Conservation (phyloP, 2,797 vertebrate species). For the Chromobotia macracanthus region DNA sequence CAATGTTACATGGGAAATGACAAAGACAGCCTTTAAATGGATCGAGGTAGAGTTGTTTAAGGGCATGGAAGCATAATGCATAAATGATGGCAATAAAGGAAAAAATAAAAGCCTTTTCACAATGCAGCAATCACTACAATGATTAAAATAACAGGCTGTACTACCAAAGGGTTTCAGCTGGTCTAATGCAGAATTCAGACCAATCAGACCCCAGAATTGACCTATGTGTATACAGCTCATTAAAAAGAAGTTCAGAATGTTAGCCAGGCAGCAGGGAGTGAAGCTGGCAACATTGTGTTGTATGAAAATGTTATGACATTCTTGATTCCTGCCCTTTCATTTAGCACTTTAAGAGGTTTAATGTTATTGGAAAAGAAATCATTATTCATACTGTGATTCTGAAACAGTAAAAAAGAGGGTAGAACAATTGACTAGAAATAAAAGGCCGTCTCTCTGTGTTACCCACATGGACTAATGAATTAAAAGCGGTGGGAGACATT, state of each 20-base stretch:
- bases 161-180: not conserved
- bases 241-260: not conserved
- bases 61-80: conserved; percentile 36
- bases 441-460: conserved; percentile 14
- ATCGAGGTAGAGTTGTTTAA: conserved; percentile 47
- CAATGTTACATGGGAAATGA: conserved; percentile 34
- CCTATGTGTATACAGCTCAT: not conserved
- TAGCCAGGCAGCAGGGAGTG: not conserved
- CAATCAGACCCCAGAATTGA: too few species aligned
- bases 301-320: conserved; percentile 4
- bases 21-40: conserved; percentile 48
- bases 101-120: conserved; percentile 35
- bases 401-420: not conserved
- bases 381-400: conserved; percentile 28
- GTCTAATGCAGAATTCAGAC: too few species aligned
- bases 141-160: conserved; percentile 1
- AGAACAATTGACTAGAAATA: not conserved
- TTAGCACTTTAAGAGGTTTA: not conserved
- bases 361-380: not conserved
- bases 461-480: conserved; percentile 46
- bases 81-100: conserved; percentile 35
- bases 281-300: not conserved
- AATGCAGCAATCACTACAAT: conserved; percentile 38
- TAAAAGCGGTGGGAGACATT: conserved; percentile 30
- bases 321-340: not conserved